These are phyloP conservation scores for Caradrina clavipalpis DNA, from an alignment of 2,888 invertebrate genomes.

Conservation along the genomic window DNA sequence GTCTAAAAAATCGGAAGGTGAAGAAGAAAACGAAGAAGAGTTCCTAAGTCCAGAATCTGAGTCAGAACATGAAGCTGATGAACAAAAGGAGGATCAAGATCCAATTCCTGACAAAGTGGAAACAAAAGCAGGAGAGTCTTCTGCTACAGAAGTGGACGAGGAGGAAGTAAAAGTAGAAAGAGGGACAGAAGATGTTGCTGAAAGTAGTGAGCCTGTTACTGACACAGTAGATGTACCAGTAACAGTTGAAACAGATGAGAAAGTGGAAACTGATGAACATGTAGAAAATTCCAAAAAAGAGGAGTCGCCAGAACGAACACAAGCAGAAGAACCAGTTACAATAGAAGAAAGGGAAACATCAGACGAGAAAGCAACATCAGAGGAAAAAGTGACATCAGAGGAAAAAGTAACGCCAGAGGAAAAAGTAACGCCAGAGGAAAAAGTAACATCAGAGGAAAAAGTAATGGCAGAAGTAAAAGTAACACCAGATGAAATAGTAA, in stretches of 20 bases:
- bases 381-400: too few species aligned
- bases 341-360: not conserved
- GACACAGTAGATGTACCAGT: conserved; percentile 26
- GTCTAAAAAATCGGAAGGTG: conserved; percentile 75
- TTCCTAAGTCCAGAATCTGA: conserved; percentile 88
- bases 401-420: too few species aligned
- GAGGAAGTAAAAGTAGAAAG: conserved; percentile 24
- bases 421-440: not conserved
- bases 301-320: not conserved
- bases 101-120: conserved; percentile 37
- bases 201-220: conserved; percentile 19
- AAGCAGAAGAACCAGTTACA: conserved; percentile 1
- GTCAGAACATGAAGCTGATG: conserved; percentile 80
- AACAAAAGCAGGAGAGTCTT: conserved; percentile 35
- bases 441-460: conserved; percentile 11
- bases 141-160: conserved; percentile 39
- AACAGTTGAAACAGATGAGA: conserved; percentile 34
- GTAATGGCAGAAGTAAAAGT: conserved; percentile 5
- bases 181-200: conserved; percentile 31
- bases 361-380: too few species aligned
- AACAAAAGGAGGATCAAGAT: conserved; percentile 69
- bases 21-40: conserved; percentile 88
- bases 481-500: conserved; percentile 1
- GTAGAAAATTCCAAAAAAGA: conserved; percentile 3
- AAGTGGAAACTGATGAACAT: conserved; percentile 24